Evolutionary conservation across 2,888 invertebrate species (phyloP).

Genomic region (Campoplex nolae): DNA sequence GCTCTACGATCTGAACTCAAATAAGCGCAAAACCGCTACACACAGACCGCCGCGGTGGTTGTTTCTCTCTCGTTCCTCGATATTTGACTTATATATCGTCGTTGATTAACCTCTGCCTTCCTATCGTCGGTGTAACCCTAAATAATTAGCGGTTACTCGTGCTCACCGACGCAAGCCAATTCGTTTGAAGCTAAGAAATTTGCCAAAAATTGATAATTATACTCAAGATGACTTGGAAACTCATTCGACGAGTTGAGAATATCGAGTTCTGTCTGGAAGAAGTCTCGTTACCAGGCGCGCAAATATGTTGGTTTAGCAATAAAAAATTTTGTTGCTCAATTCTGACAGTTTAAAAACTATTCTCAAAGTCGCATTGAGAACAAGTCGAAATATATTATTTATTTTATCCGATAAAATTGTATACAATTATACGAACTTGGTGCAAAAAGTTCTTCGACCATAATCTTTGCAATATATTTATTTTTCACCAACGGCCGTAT

Average conservation of each 20-base stretch:
- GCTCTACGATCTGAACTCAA: slow-evolving; percentile 48
- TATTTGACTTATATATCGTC: slow-evolving; percentile 65
- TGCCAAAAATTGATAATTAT: not conserved
- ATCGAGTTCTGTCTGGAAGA: too few relatives aligned
- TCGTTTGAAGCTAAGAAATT: not conserved
- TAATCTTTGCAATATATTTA: not conserved
- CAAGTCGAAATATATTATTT: not conserved
- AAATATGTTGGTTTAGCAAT: too few relatives aligned
- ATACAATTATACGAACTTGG: not conserved
- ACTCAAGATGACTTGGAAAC: not conserved
- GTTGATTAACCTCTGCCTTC: slow-evolving; percentile 28
- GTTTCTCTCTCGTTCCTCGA: slow-evolving; percentile 41
- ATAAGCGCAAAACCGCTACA: slow-evolving; percentile 36
- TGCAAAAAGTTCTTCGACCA: not conserved
- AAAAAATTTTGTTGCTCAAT: too few relatives aligned
- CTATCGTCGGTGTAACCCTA: slow-evolving; percentile 5
- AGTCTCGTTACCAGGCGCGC: too few relatives aligned
- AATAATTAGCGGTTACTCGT: slow-evolving; percentile 41
- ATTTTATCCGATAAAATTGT: not conserved
- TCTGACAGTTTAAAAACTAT: too few relatives aligned
- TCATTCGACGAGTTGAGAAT: not conserved
- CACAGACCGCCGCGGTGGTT: slow-evolving; percentile 24
- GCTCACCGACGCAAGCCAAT: slow-evolving; percentile 4
- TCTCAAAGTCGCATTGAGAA: too few relatives aligned
- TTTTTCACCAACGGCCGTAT: not conserved